Percentiles rank a stretch among this genome's conserved stretches.
phyloP scores from a whole-genome alignment of 2,888 invertebrate genomes.

The Drosophila demipolita region DNA sequence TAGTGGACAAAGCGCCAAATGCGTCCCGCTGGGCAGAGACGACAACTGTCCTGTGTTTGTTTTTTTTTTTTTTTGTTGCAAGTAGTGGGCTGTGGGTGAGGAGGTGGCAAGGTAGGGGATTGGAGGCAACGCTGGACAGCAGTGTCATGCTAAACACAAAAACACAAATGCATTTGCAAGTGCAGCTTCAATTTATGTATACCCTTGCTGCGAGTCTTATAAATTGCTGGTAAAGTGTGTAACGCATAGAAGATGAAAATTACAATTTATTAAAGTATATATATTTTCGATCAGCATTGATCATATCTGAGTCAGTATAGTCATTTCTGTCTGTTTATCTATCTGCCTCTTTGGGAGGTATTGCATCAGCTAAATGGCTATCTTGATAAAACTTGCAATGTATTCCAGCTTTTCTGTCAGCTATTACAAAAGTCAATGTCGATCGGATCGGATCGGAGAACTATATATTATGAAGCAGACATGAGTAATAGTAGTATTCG shows the following conservation, averaged over 20 bases:
- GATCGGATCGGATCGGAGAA: neutral
- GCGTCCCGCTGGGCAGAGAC: conserved; percentile 64
- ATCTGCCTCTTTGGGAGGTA: neutral
- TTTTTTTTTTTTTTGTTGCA: neutral
- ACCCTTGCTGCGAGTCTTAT: neutral
- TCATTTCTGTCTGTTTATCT: neutral
- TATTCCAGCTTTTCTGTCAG: neutral
- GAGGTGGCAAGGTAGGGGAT: neutral
- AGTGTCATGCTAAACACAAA: conserved; percentile 53
- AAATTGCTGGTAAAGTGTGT: neutral
- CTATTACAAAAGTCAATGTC: neutral
- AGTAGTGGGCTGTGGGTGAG: neutral
- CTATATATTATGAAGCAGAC: neutral
- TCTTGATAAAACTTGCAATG: neutral
- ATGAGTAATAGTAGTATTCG: neutral
- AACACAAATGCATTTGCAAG: conserved; percentile 38
- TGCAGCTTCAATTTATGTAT: conserved; percentile 38
- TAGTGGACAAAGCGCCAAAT: conserved; percentile 35
- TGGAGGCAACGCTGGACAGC: conserved; percentile 42
- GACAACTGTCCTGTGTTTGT: conserved; percentile 45
- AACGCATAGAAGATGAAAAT: neutral
- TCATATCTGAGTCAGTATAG: neutral
- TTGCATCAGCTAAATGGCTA: neutral
- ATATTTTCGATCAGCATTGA: neutral
- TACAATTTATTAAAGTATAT: neutral